Conservation (phyloP, 1,140 invertebrate species). For the Eufriesea mexicana region DNA sequence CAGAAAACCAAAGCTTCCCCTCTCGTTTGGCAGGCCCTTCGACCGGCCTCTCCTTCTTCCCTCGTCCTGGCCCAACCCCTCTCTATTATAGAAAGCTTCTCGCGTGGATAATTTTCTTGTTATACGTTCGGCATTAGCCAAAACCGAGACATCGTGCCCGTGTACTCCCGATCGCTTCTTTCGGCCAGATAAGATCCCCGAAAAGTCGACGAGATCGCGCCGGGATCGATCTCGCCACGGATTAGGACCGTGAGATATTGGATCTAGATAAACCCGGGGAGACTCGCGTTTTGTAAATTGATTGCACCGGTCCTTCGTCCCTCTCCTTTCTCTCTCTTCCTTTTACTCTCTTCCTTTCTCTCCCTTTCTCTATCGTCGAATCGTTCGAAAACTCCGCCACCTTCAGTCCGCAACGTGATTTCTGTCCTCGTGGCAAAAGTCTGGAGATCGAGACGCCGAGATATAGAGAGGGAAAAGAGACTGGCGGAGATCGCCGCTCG, state of each 20-base stretch:
- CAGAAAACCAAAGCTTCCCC: slow-evolving; percentile 65
- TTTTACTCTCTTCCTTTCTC: not conserved
- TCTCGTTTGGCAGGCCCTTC: slow-evolving; percentile 2
- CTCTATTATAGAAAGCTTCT: slow-evolving; percentile 67
- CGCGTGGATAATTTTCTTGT: slow-evolving; percentile 82
- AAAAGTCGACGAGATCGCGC: slow-evolving; percentile 58
- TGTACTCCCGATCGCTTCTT: slow-evolving; percentile 33
- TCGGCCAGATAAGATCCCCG: slow-evolving; percentile 62
- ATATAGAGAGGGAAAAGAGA: slow-evolving; percentile 9
- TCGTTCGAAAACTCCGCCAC: not conserved
- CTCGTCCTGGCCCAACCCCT: slow-evolving; percentile 5
- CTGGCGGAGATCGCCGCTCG: slow-evolving; percentile 33
- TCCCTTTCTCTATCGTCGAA: not conserved
- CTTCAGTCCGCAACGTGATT: slow-evolving; percentile 30
- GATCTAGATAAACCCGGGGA: slow-evolving; percentile 75
- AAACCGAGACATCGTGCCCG: slow-evolving; percentile 53
- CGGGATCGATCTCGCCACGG: slow-evolving; percentile 51
- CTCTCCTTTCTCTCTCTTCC: slow-evolving; percentile 6
- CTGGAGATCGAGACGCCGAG: slow-evolving; percentile 32
- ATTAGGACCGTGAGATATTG: slow-evolving; percentile 77
- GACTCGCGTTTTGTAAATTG: slow-evolving; percentile 73
- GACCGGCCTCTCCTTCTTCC: slow-evolving; percentile 15
- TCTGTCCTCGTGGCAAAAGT: slow-evolving; percentile 48
- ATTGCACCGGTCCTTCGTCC: slow-evolving; percentile 53
- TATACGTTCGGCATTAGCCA: slow-evolving; percentile 77